These are phyloP conservation scores for Karalla daura DNA, from an alignment of 2,797 vertebrate species.

Conservation along the genomic window DNA sequence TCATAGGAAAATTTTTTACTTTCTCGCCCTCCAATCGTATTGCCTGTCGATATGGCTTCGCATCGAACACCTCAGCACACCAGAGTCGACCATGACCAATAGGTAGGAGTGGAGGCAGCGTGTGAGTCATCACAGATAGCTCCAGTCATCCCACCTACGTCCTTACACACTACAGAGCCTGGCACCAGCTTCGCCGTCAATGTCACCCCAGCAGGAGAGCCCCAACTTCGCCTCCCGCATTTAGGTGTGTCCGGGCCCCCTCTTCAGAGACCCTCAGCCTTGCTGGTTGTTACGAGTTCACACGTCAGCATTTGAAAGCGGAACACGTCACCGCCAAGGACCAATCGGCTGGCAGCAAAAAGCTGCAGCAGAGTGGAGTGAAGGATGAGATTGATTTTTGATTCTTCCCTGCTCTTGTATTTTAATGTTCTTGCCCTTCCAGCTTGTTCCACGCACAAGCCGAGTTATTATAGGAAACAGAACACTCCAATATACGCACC, in stretches of 20 bases:
- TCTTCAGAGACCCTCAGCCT: slow-evolving; percentile 17
- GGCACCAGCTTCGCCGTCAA: slow-evolving; percentile 26
- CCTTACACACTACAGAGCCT: slow-evolving; percentile 49
- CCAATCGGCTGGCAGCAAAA: slow-evolving; percentile 19
- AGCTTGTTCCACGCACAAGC: neutral
- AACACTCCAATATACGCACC: neutral
- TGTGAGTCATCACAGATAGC: slow-evolving; percentile 75
- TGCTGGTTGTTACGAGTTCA: slow-evolving; percentile 21
- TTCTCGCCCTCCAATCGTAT: neutral
- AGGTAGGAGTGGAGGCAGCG: slow-evolving; percentile 67
- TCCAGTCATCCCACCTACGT: slow-evolving; percentile 70
- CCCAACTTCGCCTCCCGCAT: slow-evolving; percentile 22
- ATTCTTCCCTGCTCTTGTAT: neutral
- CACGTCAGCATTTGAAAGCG: slow-evolving; percentile 26
- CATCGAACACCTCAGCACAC: slow-evolving; percentile 51
- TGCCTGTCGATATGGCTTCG: slow-evolving; percentile 21
- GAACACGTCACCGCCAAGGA: slow-evolving; percentile 13
- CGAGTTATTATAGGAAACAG: neutral
- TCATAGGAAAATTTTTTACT: slow-evolving; percentile 27
- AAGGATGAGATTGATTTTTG: neutral
- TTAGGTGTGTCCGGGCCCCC: slow-evolving; percentile 18
- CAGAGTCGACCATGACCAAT: slow-evolving; percentile 50
- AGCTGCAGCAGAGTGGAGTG: slow-evolving; percentile 16
- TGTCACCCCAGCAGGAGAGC: slow-evolving; percentile 42
- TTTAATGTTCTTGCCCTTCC: neutral